Conservation (phyloP, 1,140 invertebrate genomes). For the Stegodyphus mimosarum region DNA sequence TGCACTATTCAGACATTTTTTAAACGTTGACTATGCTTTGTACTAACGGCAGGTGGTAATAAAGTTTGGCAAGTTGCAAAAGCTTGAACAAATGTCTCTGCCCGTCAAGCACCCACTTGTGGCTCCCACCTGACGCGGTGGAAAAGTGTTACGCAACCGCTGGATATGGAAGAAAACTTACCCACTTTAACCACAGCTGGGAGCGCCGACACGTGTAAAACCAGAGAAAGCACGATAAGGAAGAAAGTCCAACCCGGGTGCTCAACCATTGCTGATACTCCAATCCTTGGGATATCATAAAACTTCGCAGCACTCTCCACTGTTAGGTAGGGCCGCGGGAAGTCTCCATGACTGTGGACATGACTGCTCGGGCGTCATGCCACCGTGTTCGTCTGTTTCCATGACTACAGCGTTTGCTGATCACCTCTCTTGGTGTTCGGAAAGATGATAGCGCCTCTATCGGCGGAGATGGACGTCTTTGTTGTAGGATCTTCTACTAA, state of each 20-base stretch:
- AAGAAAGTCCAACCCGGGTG: slow-evolving; percentile 7
- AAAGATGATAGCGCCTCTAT: slow-evolving; percentile 8
- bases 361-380: slow-evolving; percentile 22
- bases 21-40: too few relatives aligned
- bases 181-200: slow-evolving; percentile 21
- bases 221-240: not conserved
- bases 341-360: slow-evolving; percentile 3
- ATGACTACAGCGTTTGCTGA: slow-evolving; percentile 16
- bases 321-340: not conserved
- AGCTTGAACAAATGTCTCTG: too few relatives aligned
- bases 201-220: slow-evolving; percentile 3
- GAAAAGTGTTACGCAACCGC: too few relatives aligned
- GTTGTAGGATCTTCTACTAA: too few relatives aligned
- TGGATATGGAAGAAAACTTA: slow-evolving; percentile 1
- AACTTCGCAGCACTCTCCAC: not conserved
- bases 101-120: too few relatives aligned
- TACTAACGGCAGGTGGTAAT: too few relatives aligned
- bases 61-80: too few relatives aligned
- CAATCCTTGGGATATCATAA: not conserved
- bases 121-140: too few relatives aligned
- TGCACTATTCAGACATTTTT: too few relatives aligned
- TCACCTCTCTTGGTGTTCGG: not conserved
- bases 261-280: slow-evolving; percentile 5
- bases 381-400: slow-evolving; percentile 44
- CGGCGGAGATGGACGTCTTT: not conserved